A percentile compares a stretch with the other conserved stretches of the same genome.
Conservation (phyloP, 2,113 vertebrate species). For the Procavia capensis region DNA sequence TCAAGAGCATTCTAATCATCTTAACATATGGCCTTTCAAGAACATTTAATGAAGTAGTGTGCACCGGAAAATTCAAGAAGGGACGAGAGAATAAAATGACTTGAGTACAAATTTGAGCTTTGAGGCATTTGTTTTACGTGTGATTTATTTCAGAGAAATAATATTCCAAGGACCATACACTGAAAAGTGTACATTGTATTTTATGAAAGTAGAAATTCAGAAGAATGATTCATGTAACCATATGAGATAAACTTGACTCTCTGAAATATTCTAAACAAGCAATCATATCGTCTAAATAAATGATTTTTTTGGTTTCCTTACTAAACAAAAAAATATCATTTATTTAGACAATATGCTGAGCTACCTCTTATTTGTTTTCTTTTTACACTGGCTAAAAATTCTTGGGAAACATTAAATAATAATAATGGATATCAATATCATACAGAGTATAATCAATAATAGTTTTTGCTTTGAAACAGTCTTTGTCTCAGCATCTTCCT, state of each 20-base stretch:
- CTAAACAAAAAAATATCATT: no score
- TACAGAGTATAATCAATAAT: background rate
- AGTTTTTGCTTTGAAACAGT: background rate
- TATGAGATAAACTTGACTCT: background rate
- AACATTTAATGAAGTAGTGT: background rate
- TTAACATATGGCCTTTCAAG: background rate
- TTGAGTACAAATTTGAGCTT: background rate
- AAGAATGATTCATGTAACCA: background rate
- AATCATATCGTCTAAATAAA: background rate
- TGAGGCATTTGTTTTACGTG: background rate
- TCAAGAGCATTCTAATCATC: background rate
- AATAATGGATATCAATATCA: background rate
- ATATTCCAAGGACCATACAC: background rate
- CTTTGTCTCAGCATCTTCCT: background rate
- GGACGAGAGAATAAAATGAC: no score
- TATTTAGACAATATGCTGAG: no score
- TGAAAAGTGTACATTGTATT: background rate
- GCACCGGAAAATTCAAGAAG: background rate
- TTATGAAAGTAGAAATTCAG: background rate
- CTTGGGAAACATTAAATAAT: background rate
- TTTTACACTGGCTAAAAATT: background rate
- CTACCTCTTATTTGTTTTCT: background rate
- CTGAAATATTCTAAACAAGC: background rate
- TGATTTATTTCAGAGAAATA: slow-evolving; percentile 10
- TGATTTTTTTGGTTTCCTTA: background rate